Percentiles rank a stretch among this genome's conserved stretches.
phyloP scores from a whole-genome alignment of 2,888 invertebrate genomes.

The Rhaphigaster nebulosa region DNA sequence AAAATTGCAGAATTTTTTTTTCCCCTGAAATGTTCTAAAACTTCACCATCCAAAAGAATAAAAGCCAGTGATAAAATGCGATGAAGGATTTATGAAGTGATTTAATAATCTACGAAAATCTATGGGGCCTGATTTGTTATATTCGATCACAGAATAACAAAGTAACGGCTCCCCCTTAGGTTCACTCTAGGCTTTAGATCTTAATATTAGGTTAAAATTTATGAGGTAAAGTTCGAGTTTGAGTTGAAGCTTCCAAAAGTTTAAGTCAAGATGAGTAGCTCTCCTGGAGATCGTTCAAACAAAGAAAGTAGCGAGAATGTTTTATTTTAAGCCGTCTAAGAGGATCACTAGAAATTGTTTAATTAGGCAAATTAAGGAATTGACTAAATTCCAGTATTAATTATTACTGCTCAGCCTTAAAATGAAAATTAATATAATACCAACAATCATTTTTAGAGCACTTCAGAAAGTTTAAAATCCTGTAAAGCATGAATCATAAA shows the following conservation, averaged over 20 bases:
- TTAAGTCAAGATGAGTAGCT: neutral
- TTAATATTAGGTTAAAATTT: slow-evolving; percentile 27
- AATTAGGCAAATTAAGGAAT: neutral
- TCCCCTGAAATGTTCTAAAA: too few relatives aligned
- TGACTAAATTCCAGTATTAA: neutral
- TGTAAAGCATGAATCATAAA: too few relatives aligned
- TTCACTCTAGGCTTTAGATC: neutral
- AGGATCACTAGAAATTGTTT: neutral
- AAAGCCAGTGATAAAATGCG: too few relatives aligned
- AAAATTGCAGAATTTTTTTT: too few relatives aligned
- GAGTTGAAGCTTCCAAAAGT: neutral
- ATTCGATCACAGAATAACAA: neutral
- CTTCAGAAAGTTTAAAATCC: too few relatives aligned
- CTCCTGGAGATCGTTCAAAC: slow-evolving; percentile 5
- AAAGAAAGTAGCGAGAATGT: neutral
- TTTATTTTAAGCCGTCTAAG: neutral
- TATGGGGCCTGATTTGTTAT: neutral
- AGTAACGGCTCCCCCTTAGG: neutral
- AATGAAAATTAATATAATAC: too few relatives aligned
- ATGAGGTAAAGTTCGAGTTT: neutral
- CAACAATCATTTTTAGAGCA: too few relatives aligned
- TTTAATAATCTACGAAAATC: neutral
- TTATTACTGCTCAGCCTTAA: neutral
- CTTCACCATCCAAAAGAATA: too few relatives aligned
- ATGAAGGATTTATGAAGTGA: too few relatives aligned